Percentiles rank a stretch among this genome's conserved stretches.
phyloP scores from a whole-genome alignment of 2,888 invertebrate species.

The Biston betularia region DNA sequence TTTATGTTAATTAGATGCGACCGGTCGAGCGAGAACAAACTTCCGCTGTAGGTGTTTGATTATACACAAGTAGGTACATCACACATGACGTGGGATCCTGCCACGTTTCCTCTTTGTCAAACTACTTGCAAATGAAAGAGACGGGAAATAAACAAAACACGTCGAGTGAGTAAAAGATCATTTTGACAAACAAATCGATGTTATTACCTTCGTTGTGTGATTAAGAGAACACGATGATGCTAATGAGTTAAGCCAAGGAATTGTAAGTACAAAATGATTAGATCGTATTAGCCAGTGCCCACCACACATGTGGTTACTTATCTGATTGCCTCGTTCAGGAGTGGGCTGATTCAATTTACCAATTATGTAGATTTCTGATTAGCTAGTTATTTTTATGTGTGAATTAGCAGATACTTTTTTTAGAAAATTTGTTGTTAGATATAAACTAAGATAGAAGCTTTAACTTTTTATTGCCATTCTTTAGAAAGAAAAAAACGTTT shows the following conservation, averaged over 20 bases:
- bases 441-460: not conserved
- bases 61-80: slow-evolving; percentile 49
- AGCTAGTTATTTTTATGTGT: slow-evolving; percentile 20
- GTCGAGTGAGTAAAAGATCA: slow-evolving; percentile 58
- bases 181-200: slow-evolving; percentile 61
- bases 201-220: slow-evolving; percentile 53
- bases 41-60: slow-evolving; percentile 74
- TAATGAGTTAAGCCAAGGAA: slow-evolving; percentile 50
- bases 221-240: slow-evolving; percentile 54
- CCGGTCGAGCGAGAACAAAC: slow-evolving; percentile 72
- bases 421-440: not conserved
- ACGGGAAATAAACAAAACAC: slow-evolving; percentile 36
- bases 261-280: slow-evolving; percentile 49
- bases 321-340: slow-evolving; percentile 33
- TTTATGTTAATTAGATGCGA: slow-evolving; percentile 79
- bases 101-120: slow-evolving; percentile 48
- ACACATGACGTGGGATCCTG: slow-evolving; percentile 62
- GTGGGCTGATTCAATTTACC: slow-evolving; percentile 36
- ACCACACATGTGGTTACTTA: slow-evolving; percentile 44
- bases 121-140: slow-evolving; percentile 45
- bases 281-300: slow-evolving; percentile 46
- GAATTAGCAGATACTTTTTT: slow-evolving; percentile 1
- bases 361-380: slow-evolving; percentile 35
- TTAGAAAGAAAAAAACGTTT: no score
- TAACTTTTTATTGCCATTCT: no score